phyloP scores from a whole-genome alignment of 2,888 invertebrate species.

The Monopis laevigella region DNA sequence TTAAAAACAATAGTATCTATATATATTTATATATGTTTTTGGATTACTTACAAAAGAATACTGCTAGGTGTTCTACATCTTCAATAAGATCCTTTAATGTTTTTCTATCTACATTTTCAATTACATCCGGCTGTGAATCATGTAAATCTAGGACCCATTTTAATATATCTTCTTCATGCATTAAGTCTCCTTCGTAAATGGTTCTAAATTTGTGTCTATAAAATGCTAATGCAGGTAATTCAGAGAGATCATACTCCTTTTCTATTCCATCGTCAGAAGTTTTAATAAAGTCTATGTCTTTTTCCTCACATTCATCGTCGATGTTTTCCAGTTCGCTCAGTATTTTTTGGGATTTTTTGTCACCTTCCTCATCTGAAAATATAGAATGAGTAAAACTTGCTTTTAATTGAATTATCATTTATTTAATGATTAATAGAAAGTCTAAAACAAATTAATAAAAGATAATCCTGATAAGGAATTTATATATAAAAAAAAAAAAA shows the following conservation, averaged over 20 bases:
- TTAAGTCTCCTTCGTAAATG: constrained; percentile 87
- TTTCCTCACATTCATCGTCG: constrained; percentile 92
- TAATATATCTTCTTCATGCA: constrained; percentile 90
- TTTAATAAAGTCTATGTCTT: constrained; percentile 91
- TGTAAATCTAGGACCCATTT: constrained; percentile 90
- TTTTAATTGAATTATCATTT: no score
- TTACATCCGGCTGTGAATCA: constrained; percentile 86
- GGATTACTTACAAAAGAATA: constrained; percentile 83
- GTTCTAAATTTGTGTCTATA: constrained; percentile 89
- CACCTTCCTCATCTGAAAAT: constrained; percentile 82
- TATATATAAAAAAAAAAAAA: no score
- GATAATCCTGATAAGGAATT: no score
- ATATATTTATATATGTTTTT: neutral
- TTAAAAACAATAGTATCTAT: neutral
- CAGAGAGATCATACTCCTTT: constrained; percentile 85
- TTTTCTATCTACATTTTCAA: constrained; percentile 90
- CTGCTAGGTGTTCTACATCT: constrained; percentile 91
- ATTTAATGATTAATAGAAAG: no score
- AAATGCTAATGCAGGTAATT: constrained; percentile 84
- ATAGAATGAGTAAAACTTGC: no score
- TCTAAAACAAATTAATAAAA: no score
- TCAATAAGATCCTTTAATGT: constrained; percentile 88
- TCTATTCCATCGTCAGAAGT: constrained; percentile 89
- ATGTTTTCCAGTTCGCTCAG: constrained; percentile 90
- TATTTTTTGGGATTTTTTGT: constrained; percentile 89